phyloP scores from a whole-genome alignment of 2,888 invertebrate genomes.

The Protodeltote pygarga region DNA sequence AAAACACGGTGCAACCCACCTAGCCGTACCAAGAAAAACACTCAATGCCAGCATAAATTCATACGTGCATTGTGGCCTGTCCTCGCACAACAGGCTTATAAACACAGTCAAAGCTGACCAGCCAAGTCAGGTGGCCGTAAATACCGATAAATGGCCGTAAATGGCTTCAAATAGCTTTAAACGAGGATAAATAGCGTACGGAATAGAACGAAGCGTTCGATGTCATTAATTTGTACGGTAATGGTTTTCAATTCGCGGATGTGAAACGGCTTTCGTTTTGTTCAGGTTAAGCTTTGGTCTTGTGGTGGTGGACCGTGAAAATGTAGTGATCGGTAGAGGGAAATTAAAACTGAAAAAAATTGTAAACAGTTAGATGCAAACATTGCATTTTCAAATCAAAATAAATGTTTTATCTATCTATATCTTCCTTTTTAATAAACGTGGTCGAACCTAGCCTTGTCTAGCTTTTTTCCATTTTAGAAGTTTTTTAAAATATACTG shows the following conservation, averaged over 20 bases:
- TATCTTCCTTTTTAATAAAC: too few relatives aligned
- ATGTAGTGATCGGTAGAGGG: too few relatives aligned
- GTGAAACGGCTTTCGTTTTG: conserved; percentile 29
- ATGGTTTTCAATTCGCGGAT: conserved; percentile 42
- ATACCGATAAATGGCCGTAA: conserved; percentile 55
- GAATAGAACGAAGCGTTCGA: conserved; percentile 56
- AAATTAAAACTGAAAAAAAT: too few relatives aligned
- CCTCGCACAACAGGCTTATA: conserved; percentile 64
- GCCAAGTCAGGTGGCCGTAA: conserved; percentile 63
- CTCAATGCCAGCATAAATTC: conserved; percentile 72
- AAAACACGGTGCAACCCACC: conserved; percentile 43
- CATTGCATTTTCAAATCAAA: too few relatives aligned
- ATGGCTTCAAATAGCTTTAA: conserved; percentile 58
- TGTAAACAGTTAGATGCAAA: too few relatives aligned
- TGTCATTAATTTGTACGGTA: conserved; percentile 62
- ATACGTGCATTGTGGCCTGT: conserved; percentile 60
- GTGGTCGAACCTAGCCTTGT: too few relatives aligned
- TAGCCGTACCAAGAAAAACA: conserved; percentile 70
- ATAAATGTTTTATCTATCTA: too few relatives aligned
- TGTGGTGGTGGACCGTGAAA: too few relatives aligned
- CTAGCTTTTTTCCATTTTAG: too few relatives aligned
- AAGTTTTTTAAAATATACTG: too few relatives aligned
- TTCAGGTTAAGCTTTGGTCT: neutral
- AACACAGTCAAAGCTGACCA: conserved; percentile 58
- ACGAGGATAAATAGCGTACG: conserved; percentile 58